Percentiles rank a stretch among this genome's conserved stretches.
These are phyloP conservation scores for Pterophyllum scalare DNA, from an alignment of 2,113 vertebrate genomes.

Conservation along the genomic window DNA sequence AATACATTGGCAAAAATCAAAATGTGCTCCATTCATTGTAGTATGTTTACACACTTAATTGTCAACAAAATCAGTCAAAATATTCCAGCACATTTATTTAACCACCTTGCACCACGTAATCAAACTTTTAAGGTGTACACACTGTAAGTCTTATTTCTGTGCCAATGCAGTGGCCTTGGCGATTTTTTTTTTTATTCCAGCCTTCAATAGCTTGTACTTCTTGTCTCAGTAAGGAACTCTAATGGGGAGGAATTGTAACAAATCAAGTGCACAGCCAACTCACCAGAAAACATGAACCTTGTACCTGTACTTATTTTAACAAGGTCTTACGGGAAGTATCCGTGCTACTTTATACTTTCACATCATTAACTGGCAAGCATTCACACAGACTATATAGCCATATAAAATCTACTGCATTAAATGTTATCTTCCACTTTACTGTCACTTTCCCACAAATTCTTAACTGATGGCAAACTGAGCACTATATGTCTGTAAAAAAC, in stretches of 20 bases:
- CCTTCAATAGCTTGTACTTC: conserved; percentile 18
- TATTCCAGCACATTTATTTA: background rate
- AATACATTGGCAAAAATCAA: conserved; percentile 41
- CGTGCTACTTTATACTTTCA: background rate
- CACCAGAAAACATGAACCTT: background rate
- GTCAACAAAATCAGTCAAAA: background rate
- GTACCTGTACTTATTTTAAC: conserved; percentile 5
- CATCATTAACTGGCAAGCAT: background rate
- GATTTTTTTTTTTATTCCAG: background rate
- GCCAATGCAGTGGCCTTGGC: conserved; percentile 8
- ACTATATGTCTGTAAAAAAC: background rate
- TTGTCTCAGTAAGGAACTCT: conserved; percentile 4
- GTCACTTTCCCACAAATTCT: background rate
- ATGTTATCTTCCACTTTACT: background rate
- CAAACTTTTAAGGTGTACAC: background rate
- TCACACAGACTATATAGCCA: background rate
- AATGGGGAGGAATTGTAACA: background rate
- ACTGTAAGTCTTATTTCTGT: background rate
- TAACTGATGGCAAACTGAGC: background rate
- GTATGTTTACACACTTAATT: conserved; percentile 4
- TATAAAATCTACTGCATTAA: too few relatives aligned
- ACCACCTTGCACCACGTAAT: background rate
- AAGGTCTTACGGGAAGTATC: conserved; percentile 9
- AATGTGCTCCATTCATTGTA: background rate
- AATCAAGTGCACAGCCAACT: background rate